Percentiles rank a stretch among this genome's conserved stretches.
These are phyloP conservation scores for Drosophila koepferae DNA, from an alignment of 2,888 invertebrate species.

Conservation along the genomic window DNA sequence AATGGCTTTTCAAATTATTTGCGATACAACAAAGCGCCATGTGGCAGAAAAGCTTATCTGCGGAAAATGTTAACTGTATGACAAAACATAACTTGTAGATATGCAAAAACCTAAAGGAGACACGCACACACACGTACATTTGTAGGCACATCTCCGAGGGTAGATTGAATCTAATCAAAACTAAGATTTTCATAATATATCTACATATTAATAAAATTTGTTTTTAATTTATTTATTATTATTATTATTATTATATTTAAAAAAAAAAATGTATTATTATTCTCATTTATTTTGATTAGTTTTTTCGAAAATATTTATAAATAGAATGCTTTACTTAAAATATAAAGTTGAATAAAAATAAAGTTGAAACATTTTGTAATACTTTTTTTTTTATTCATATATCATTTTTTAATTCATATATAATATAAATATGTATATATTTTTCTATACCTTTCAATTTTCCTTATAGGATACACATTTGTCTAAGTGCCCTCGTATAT, in stretches of 20 bases:
- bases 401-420: background rate
- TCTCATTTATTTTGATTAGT: background rate
- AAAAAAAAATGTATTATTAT: background rate
- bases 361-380: no score
- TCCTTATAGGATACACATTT: background rate
- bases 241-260: background rate
- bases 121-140: conserved; percentile 1
- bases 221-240: background rate
- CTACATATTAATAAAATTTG: background rate
- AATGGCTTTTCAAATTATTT: conserved; percentile 77
- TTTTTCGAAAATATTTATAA: no score
- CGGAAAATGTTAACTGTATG: conserved; percentile 78
- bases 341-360: no score
- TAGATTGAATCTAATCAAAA: background rate
- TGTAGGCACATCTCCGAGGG: conserved; percentile 1
- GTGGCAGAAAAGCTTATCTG: conserved; percentile 77
- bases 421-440: background rate
- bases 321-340: no score
- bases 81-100: conserved; percentile 78
- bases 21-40: conserved; percentile 57
- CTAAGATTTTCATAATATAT: no score
- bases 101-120: conserved; percentile 64
- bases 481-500: background rate
- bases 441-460: no score
- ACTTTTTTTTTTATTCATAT: background rate